Evolutionary conservation across 92 coral and sea anemone species (phyloP).

Genomic region (Metridium senile): DNA sequence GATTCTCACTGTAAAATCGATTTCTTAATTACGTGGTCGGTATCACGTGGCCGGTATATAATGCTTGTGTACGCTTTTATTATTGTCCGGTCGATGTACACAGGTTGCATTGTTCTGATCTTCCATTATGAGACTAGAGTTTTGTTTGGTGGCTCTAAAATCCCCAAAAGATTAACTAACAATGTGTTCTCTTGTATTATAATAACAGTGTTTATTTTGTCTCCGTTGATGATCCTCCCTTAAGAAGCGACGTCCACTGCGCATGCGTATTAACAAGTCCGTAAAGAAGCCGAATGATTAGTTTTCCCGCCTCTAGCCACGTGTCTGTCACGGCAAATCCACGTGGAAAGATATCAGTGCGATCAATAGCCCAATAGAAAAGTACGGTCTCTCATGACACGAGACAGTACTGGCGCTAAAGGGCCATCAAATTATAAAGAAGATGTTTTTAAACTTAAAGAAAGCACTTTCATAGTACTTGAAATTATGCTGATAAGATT

Average conservation of each 20-base stretch:
- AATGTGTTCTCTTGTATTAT: not conserved
- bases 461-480: no score
- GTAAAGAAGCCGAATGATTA: not conserved
- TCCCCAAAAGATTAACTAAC: not conserved
- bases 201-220: not conserved
- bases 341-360: constrained; percentile 3
- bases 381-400: not conserved
- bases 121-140: no score
- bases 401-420: not conserved
- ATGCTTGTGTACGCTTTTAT: no score
- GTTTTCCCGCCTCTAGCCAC: constrained; percentile 15
- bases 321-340: constrained; percentile 28
- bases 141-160: not conserved
- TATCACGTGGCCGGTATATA: no score
- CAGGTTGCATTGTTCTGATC: no score
- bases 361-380: not conserved
- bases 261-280: constrained; percentile 4
- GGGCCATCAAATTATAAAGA: not conserved
- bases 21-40: no score
- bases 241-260: not conserved
- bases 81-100: no score
- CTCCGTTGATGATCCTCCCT: not conserved
- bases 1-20: no score
- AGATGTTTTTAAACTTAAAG: no score
- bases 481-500: no score